phyloP scores from a whole-genome alignment of 1,140 invertebrate genomes.

The Hycleus phaleratus region DNA sequence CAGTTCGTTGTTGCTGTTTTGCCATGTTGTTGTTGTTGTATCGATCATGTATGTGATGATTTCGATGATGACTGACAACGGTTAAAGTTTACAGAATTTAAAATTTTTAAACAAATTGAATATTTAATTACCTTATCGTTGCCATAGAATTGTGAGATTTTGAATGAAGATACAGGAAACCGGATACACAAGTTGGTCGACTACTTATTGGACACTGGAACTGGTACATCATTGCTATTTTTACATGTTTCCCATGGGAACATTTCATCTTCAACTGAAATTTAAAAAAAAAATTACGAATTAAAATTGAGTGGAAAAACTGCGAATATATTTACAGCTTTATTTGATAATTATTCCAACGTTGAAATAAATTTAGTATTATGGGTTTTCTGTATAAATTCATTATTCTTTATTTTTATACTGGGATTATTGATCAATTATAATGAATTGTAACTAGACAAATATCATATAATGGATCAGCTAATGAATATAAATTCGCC shows the following conservation, averaged over 20 bases:
- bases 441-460: slow-evolving; percentile 71
- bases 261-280: slow-evolving; percentile 30
- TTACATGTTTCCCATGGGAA: slow-evolving; percentile 29
- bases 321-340: not conserved
- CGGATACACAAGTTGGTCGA: slow-evolving; percentile 18
- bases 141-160: slow-evolving; percentile 57
- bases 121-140: slow-evolving; percentile 36
- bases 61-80: slow-evolving; percentile 30
- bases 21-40: not conserved
- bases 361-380: slow-evolving; percentile 16
- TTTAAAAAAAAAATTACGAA: not conserved
- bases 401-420: slow-evolving; percentile 33
- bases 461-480: slow-evolving; percentile 84
- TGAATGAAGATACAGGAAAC: slow-evolving; percentile 38
- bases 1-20: not conserved
- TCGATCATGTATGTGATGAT: not conserved
- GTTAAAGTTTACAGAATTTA: slow-evolving; percentile 17
- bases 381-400: slow-evolving; percentile 35
- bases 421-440: slow-evolving; percentile 27
- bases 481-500: slow-evolving; percentile 71
- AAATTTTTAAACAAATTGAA: no score
- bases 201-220: slow-evolving; percentile 28
- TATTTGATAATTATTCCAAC: slow-evolving; percentile 19
- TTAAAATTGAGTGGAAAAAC: no score
- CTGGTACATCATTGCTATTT: slow-evolving; percentile 14